These are phyloP conservation scores for Arremon aurantiirostris DNA, from an alignment of 2,797 vertebrate species.

Conservation along the genomic window DNA sequence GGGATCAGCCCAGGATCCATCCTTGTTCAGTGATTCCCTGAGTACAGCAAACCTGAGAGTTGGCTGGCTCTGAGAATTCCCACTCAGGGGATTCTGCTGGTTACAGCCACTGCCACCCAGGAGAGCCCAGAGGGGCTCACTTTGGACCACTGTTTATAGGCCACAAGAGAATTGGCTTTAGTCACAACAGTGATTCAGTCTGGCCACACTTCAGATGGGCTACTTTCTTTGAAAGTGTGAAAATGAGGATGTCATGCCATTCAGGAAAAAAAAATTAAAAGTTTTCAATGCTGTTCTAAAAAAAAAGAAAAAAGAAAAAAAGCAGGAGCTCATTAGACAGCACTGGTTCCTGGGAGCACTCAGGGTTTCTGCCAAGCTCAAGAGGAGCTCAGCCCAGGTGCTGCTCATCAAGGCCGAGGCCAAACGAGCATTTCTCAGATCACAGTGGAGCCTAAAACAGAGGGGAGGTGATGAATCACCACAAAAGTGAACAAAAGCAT, in stretches of 20 bases:
- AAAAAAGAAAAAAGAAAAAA: background rate
- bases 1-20: background rate
- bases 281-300: background rate
- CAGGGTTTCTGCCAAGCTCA: background rate
- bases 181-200: no score
- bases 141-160: background rate
- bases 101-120: background rate
- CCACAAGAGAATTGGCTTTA: background rate
- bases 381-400: background rate
- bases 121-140: background rate
- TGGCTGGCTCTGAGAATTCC: background rate
- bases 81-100: background rate
- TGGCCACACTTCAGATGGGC: fast-evolving
- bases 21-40: fast-evolving
- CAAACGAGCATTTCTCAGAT: background rate
- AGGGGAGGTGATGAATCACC: background rate
- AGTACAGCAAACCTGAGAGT: background rate
- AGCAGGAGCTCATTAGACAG: background rate
- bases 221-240: background rate
- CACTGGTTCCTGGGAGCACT: background rate
- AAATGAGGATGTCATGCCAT: background rate
- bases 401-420: background rate
- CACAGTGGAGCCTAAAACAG: background rate
- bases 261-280: background rate
- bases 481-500: background rate